Evolutionary conservation across 2,113 vertebrate species (phyloP).

Genomic region (Chelonoidis abingdonii): DNA sequence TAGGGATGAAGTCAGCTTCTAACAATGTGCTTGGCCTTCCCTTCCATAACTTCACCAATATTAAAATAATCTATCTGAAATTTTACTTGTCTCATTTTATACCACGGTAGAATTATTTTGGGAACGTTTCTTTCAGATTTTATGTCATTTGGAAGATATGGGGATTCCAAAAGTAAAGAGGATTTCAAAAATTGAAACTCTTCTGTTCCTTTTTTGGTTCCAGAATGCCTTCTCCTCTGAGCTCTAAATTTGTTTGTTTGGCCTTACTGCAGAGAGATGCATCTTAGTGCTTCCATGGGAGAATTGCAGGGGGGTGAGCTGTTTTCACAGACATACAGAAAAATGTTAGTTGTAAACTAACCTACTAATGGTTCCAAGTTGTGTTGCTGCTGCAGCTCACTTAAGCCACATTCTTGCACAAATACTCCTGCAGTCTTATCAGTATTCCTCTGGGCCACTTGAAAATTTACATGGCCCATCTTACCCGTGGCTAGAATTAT

Average conservation of each 20-base stretch:
- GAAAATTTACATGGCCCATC: neutral
- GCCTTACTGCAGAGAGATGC: neutral
- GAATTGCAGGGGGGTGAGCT: neutral
- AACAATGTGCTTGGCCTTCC: neutral
- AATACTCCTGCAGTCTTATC: neutral
- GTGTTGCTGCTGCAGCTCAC: neutral
- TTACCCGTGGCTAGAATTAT: neutral
- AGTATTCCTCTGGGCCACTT: neutral
- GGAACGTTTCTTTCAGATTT: neutral
- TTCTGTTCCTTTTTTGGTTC: neutral
- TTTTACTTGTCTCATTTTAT: neutral
- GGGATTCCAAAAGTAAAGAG: neutral
- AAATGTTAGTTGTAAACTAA: neutral
- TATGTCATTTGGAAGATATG: neutral
- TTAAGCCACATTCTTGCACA: neutral
- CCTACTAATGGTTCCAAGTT: neutral
- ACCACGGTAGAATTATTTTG: neutral
- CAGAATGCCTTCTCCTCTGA: neutral
- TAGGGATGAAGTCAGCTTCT: neutral
- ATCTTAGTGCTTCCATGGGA: neutral
- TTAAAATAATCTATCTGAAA: neutral
- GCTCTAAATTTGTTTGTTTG: neutral
- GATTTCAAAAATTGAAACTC: neutral
- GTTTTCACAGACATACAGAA: neutral
- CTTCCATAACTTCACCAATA: neutral